Evolutionary conservation across 2,888 invertebrate species (phyloP).

Genomic region (Hyppa rectilinea): DNA sequence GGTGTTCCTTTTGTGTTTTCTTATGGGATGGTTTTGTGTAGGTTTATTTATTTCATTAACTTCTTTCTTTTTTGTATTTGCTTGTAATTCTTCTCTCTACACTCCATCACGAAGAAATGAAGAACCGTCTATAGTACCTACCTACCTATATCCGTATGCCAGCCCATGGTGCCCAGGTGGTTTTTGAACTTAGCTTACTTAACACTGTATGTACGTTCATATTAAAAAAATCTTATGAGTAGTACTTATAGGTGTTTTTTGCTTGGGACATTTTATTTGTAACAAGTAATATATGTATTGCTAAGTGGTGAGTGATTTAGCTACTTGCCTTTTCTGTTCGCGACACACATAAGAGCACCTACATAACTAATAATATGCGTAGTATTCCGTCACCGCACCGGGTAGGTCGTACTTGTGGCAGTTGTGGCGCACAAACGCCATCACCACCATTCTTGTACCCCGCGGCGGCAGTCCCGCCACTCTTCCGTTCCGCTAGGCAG

Average conservation of each 20-base stretch:
- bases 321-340: slow-evolving; percentile 38
- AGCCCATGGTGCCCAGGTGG: not conserved
- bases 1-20: not conserved
- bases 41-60: not conserved
- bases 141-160: not conserved
- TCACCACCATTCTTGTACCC: slow-evolving; percentile 76
- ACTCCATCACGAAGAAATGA: not conserved
- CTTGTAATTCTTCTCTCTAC: not conserved
- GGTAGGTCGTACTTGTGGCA: slow-evolving; percentile 53
- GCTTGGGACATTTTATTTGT: slow-evolving; percentile 25
- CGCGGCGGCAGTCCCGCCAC: slow-evolving; percentile 67
- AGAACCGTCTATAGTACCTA: not conserved
- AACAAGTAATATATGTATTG: slow-evolving; percentile 21
- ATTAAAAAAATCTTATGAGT: not conserved
- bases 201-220: not conserved
- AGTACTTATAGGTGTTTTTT: not conserved
- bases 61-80: not conserved
- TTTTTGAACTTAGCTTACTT: not conserved
- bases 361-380: slow-evolving; percentile 66
- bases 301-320: slow-evolving; percentile 37
- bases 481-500: slow-evolving; percentile 74
- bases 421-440: slow-evolving; percentile 69
- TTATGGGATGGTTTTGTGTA: not conserved
- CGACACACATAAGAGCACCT: slow-evolving; percentile 54
- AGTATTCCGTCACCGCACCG: slow-evolving; percentile 75